Evolutionary conservation across 2,888 invertebrate species (phyloP), one percentile per base, ranked within the genome.

Genomic region (Eugnorisma glareosa): DNA sequence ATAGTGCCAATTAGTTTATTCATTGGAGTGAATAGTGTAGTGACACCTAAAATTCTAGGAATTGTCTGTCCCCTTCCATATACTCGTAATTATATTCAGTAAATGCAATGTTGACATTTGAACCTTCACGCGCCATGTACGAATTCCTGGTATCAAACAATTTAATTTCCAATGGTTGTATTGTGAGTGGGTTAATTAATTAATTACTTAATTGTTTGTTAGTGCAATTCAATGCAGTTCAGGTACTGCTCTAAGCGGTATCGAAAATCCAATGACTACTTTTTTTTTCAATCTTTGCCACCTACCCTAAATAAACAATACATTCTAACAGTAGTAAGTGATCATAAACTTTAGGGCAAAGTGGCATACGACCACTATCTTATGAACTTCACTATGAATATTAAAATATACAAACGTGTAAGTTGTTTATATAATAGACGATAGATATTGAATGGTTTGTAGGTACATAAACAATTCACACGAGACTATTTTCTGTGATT

Each of bases 141-240:
- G 13, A 43, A 48, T 68, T 54, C 68, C 64, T n/a, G 45, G 72
- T 35, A 72, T 31, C n/a, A 24, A 15, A 63, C 15, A 40, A 15
- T 31, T 8, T 48, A 24, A 61, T 61, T 72, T 45, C 21, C 15
- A 45, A 24, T 61, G 1, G 18, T 45, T 28, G 4, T 45, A 40
- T 54, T 74, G 18, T 15, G 51, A 43, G 28, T 48, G 67, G 21
- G 3, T 48, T 45, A 15, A 28, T 72, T 40, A 0, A 69, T 66
- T 77, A 18, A 28, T 72, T 40, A 0, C 67, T 66, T 77, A 18
- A 81, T 73, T 69, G n/a, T 6, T 24, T 28, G 51, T 61, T 51
- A 5, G 13, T 59, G 18, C 43, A 31, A 37, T 68, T 59, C 43
- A 67, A 45, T 73, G 45, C 3, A 67, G 10, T 68, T 64, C 28